phyloP scores from a whole-genome alignment of 2,888 invertebrate genomes.

The Dichetophora obliterata region DNA sequence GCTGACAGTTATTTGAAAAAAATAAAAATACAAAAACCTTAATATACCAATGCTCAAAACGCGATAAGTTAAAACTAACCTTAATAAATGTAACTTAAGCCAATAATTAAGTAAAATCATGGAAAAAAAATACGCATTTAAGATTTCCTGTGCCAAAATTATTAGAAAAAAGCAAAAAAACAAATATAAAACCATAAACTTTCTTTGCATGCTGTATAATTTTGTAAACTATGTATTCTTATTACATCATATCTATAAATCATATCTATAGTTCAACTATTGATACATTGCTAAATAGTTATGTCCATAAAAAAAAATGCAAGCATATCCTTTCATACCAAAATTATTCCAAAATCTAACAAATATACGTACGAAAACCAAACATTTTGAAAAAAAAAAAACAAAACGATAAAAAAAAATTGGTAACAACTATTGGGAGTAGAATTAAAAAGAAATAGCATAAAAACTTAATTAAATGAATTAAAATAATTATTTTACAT shows the following conservation, averaged over 20 bases:
- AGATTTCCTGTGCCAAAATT: slow-evolving; percentile 34
- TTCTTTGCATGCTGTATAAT: background rate
- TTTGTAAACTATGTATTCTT: slow-evolving; percentile 29
- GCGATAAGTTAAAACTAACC: no score
- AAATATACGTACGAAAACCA: slow-evolving; percentile 31
- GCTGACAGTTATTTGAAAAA: no score
- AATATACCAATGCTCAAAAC: no score
- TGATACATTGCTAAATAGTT: background rate
- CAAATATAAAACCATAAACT: background rate
- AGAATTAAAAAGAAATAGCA: background rate
- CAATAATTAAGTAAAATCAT: background rate
- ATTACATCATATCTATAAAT: no score
- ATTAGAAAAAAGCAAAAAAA: background rate
- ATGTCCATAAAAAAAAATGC: background rate
- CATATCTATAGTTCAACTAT: background rate
- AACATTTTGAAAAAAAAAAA: slow-evolving; percentile 1
- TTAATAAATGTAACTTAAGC: no score
- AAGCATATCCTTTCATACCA: slow-evolving; percentile 28
- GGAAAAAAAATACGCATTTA: background rate
- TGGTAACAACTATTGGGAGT: background rate
- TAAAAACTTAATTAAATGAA: background rate
- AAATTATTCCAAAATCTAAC: slow-evolving; percentile 3
- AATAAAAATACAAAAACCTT: no score
- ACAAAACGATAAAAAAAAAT: background rate
- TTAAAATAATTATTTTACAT: slow-evolving; percentile 14